Conservation (phyloP, 2,888 invertebrate genomes). For the Cecidostiba fungosa region DNA sequence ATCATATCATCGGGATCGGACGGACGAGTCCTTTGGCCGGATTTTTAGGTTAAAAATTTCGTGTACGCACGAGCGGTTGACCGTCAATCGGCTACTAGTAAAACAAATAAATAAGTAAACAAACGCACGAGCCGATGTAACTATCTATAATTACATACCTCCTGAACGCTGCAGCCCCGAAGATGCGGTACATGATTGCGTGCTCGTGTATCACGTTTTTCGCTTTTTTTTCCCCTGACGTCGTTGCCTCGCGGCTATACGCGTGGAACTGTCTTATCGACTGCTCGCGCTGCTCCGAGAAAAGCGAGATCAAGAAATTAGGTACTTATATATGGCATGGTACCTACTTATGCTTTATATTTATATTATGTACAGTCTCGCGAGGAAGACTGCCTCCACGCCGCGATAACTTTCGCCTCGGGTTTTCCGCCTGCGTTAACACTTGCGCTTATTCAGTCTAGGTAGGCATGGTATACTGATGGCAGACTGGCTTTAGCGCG, state of each 20-base stretch:
- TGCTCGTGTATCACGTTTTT: background rate
- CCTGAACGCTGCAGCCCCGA: background rate
- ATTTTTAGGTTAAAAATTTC: constrained; percentile 1
- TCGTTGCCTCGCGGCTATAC: background rate
- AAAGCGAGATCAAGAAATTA: no score
- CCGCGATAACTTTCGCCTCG: no score
- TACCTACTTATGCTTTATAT: no score
- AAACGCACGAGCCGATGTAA: background rate
- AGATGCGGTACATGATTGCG: no score
- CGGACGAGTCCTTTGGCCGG: background rate
- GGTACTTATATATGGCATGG: no score
- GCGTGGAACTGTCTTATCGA: background rate
- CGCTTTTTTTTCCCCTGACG: background rate
- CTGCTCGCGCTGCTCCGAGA: background rate
- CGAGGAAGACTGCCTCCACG: no score
- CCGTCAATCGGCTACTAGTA: background rate
- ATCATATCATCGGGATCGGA: background rate
- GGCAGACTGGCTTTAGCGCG: no score
- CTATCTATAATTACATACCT: background rate
- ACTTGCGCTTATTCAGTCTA: no score
- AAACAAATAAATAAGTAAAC: background rate
- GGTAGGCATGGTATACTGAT: no score
- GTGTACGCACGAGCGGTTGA: background rate
- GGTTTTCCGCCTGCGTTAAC: no score
- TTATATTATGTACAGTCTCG: no score